Conservation (phyloP, 2,797 vertebrate genomes). For the Microctenopoma lineatum region DNA sequence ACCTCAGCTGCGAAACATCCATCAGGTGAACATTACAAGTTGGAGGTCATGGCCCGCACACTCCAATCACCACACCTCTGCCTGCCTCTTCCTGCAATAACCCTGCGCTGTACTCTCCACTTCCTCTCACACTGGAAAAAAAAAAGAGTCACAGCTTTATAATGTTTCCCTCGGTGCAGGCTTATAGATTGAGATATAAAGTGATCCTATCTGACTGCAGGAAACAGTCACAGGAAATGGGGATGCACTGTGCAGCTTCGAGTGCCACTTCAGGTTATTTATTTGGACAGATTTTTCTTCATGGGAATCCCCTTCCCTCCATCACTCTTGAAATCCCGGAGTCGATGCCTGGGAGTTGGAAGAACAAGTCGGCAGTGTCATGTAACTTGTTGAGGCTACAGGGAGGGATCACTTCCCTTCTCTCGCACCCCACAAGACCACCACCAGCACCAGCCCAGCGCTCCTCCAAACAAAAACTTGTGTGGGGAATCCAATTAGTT, state of each 20-base stretch:
- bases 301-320: slow-evolving; percentile 67
- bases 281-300: slow-evolving; percentile 68
- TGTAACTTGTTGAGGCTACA: slow-evolving; percentile 69
- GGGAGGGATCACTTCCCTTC: slow-evolving; percentile 70
- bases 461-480: slow-evolving; percentile 60
- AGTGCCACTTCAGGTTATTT: slow-evolving; percentile 82
- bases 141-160: slow-evolving; percentile 39
- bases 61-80: slow-evolving; percentile 72
- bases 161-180: slow-evolving; percentile 60
- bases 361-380: slow-evolving; percentile 68
- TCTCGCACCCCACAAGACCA: slow-evolving; percentile 30
- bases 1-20: slow-evolving; percentile 75
- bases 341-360: slow-evolving; percentile 49
- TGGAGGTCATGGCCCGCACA: slow-evolving; percentile 74
- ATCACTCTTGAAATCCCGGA: slow-evolving; percentile 60
- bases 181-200: slow-evolving; percentile 69
- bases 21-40: slow-evolving; percentile 83
- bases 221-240: slow-evolving; percentile 79
- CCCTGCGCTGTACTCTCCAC: slow-evolving; percentile 42
- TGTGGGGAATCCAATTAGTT: slow-evolving; percentile 80
- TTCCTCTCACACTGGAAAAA: slow-evolving; percentile 50
- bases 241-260: slow-evolving; percentile 68
- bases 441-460: background rate
- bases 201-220: slow-evolving; percentile 67
- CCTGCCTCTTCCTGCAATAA: slow-evolving; percentile 61